Conservation (phyloP, 2,888 invertebrate genomes). For the Tetranychus truncatus region DNA sequence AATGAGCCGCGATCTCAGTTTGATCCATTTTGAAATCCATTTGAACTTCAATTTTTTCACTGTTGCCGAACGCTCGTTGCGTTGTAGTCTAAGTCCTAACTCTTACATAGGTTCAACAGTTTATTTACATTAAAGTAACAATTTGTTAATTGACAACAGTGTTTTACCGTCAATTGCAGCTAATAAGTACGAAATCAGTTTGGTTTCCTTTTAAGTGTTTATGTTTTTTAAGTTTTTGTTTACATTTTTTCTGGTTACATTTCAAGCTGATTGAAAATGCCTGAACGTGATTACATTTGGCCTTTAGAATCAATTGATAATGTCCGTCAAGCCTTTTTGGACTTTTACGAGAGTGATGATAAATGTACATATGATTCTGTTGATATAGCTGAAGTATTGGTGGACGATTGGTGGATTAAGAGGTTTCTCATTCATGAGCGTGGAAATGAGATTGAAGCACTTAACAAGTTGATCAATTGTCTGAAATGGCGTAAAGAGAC, state of each 20-base stretch:
- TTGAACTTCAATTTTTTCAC: too few species aligned
- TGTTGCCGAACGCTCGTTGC: too few species aligned
- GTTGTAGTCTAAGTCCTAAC: too few species aligned
- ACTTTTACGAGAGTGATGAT: not conserved
- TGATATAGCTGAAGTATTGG: not conserved
- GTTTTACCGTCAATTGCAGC: too few species aligned
- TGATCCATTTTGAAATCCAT: too few species aligned
- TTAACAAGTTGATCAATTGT: not conserved
- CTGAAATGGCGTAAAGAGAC: conserved; percentile 13
- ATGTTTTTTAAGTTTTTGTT: not conserved
- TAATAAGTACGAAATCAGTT: too few species aligned
- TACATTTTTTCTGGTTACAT: not conserved
- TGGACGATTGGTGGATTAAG: conserved; percentile 8
- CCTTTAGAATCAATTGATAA: not conserved
- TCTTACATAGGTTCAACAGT: too few species aligned
- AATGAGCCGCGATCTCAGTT: too few species aligned
- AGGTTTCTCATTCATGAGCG: conserved; percentile 4
- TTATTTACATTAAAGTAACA: too few species aligned
- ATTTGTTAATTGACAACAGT: too few species aligned
- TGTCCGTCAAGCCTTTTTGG: not conserved
- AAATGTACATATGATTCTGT: not conserved
- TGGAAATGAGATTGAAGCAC: not conserved
- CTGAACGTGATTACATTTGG: conserved; percentile 9
- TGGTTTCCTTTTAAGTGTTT: too few species aligned
- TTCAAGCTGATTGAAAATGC: not conserved